phyloP scores from a whole-genome alignment of 2,113 vertebrate species.

The Peromyscus polionotus region DNA sequence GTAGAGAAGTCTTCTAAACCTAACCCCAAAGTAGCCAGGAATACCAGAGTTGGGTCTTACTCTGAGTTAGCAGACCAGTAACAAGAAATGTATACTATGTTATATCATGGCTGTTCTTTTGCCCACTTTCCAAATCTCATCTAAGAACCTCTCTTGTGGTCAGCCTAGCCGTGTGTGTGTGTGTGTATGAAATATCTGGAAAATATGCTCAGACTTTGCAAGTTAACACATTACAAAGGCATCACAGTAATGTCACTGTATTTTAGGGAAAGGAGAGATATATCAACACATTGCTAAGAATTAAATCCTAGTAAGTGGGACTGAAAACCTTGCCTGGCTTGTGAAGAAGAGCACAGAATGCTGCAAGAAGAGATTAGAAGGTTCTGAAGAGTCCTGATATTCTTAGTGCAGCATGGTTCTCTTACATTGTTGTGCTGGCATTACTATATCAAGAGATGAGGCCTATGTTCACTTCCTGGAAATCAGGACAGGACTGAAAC shows the following conservation, averaged over 20 bases:
- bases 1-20: neutral
- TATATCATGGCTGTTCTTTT: slow-evolving; percentile 23
- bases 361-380: neutral
- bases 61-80: neutral
- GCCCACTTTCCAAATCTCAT: slow-evolving; percentile 24
- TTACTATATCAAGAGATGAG: neutral
- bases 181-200: neutral
- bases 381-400: neutral
- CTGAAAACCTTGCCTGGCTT: slow-evolving; percentile 26
- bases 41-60: neutral
- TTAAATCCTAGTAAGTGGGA: neutral
- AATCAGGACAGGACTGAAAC: neutral
- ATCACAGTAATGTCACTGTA: neutral
- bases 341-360: neutral
- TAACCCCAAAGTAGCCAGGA: neutral
- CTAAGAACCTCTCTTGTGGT: slow-evolving; percentile 29
- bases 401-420: neutral
- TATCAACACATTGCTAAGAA: slow-evolving; percentile 19
- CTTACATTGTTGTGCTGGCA: neutral
- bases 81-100: neutral
- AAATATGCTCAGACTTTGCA: neutral
- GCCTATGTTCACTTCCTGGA: neutral
- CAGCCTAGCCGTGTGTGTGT: neutral
- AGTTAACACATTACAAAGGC: neutral
- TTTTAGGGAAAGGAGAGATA: neutral